Percentiles rank a stretch among this genome's conserved stretches.
Evolutionary conservation across 2,888 invertebrate species (phyloP).

Genomic region (Agriotes lineatus): DNA sequence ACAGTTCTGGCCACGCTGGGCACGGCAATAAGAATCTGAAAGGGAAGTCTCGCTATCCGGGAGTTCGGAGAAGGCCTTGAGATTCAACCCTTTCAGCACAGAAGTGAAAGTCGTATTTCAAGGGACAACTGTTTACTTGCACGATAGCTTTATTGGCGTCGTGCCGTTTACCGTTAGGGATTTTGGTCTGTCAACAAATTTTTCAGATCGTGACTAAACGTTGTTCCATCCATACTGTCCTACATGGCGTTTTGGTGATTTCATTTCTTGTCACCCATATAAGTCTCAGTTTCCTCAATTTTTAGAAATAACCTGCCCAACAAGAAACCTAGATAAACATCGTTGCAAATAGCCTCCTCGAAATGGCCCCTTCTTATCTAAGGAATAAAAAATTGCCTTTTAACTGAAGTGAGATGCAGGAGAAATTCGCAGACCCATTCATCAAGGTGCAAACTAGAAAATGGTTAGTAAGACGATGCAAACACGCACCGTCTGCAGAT

Average conservation of each 20-base stretch:
- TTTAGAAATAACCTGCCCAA: no score
- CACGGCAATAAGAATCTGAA: neutral
- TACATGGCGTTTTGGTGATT: no score
- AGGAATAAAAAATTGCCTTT: neutral
- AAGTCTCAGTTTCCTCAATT: no score
- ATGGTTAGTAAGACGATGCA: constrained; percentile 27
- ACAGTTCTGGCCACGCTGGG: neutral
- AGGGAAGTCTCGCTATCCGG: no score
- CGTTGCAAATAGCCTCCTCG: no score
- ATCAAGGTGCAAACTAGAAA: constrained; percentile 33
- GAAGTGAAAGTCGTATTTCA: constrained; percentile 40
- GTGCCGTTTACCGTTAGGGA: constrained; percentile 27
- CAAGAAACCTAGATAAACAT: no score
- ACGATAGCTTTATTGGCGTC: constrained; percentile 14
- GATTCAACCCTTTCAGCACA: constrained; percentile 34
- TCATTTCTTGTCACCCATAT: no score
- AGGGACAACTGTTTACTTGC: neutral
- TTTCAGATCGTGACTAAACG: neutral
- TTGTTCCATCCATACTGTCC: no score
- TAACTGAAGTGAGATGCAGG: neutral
- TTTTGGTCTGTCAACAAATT: neutral
- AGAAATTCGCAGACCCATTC: constrained; percentile 25
- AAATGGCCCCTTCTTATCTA: no score
- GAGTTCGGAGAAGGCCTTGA: no score
- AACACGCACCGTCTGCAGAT: constrained; percentile 46